Conservation (phyloP, 2,113 vertebrate species). For the Coreoperca whiteheadi region DNA sequence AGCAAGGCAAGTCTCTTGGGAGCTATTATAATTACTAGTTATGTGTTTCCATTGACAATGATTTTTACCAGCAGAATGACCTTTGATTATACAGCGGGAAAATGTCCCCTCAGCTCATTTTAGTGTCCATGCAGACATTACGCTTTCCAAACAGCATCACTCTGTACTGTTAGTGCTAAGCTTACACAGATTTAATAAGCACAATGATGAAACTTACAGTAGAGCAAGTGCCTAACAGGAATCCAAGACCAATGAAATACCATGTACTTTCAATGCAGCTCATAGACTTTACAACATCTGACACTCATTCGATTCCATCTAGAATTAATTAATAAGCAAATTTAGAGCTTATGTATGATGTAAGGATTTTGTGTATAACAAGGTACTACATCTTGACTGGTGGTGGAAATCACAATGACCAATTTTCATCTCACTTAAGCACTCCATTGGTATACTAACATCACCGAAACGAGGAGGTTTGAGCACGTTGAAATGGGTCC, state of each 20-base stretch:
- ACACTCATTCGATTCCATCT: not conserved
- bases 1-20: not conserved
- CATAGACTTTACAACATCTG: not conserved
- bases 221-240: not conserved
- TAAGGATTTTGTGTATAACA: not conserved
- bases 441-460: not conserved
- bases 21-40: not conserved
- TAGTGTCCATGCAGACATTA: not conserved
- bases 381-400: not conserved
- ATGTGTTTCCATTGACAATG: slow-evolving; percentile 4
- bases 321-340: not conserved
- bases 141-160: not conserved
- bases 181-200: not conserved
- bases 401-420: not conserved
- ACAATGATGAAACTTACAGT: not conserved
- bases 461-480: not conserved
- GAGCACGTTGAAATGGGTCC: not conserved
- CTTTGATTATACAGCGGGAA: not conserved
- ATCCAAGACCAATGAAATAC: not conserved
- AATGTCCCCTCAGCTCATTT: not conserved
- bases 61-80: not conserved
- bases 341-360: not conserved
- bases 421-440: not conserved
- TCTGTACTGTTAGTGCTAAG: not conserved
- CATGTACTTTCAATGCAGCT: not conserved